A percentile compares a stretch with the other conserved stretches of the same genome.
These are phyloP conservation scores for Urocolius indicus DNA, from an alignment of 2,113 vertebrate genomes.

Conservation along the genomic window DNA sequence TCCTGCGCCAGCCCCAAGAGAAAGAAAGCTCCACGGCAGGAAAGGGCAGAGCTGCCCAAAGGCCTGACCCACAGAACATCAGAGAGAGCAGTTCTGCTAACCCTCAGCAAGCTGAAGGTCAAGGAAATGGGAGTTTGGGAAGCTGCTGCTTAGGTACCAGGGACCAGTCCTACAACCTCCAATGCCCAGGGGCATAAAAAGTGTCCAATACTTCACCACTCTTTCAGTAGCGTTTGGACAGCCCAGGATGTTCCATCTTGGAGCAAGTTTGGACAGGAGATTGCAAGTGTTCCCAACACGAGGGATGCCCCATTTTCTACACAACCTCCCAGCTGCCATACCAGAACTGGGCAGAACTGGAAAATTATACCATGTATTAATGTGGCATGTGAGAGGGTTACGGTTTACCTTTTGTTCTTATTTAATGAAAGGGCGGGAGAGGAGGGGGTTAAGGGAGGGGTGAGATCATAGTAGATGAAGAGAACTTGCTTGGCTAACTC, in stretches of 20 bases:
- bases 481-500: slow-evolving; percentile 73
- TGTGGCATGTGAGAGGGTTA: slow-evolving; percentile 47
- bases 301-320: slow-evolving; percentile 25
- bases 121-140: not conserved
- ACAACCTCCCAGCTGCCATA: slow-evolving; percentile 1
- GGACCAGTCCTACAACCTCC: not conserved
- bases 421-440: slow-evolving; percentile 66
- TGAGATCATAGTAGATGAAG: slow-evolving; percentile 69
- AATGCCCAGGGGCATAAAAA: not conserved
- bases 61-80: not conserved
- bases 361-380: slow-evolving; percentile 57
- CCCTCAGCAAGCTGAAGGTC: not conserved
- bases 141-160: not conserved
- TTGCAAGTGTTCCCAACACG: not conserved
- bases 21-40: not conserved
- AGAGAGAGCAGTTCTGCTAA: not conserved
- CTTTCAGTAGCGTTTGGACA: not conserved
- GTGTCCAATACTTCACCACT: not conserved
- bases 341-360: slow-evolving; percentile 53
- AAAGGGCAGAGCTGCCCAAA: not conserved
- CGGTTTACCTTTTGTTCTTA: slow-evolving; percentile 70
- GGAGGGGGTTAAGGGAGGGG: slow-evolving; percentile 59
- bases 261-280: not conserved
- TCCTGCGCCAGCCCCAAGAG: not conserved
- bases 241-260: not conserved